Conservation (phyloP, 2,113 vertebrate genomes). For the Petaurus breviceps region DNA sequence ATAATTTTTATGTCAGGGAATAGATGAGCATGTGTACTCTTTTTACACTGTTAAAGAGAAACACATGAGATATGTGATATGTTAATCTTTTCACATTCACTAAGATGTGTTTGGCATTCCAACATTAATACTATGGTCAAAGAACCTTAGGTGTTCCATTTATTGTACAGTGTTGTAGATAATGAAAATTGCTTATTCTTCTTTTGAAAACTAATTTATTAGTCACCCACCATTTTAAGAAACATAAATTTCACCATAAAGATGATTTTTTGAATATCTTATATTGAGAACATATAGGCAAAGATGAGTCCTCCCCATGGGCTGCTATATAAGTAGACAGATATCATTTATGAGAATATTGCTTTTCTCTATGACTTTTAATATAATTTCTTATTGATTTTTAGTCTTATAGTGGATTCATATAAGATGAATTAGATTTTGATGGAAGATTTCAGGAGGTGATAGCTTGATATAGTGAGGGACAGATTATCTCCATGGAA, state of each 20-base stretch:
- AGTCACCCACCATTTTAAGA: background rate
- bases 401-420: background rate
- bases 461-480: too few relatives aligned
- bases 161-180: background rate
- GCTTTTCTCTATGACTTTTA: background rate
- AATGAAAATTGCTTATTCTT: background rate
- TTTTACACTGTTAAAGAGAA: conserved; percentile 1
- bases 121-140: background rate
- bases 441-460: background rate
- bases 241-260: background rate
- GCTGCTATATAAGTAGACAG: background rate
- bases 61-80: background rate
- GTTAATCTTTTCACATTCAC: background rate
- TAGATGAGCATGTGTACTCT: background rate
- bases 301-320: background rate
- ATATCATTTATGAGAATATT: background rate
- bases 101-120: conserved; percentile 2
- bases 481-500: too few relatives aligned
- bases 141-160: background rate
- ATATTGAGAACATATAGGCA: background rate
- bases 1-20: background rate
- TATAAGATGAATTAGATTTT: background rate
- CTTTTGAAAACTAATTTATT: conserved; percentile 12
- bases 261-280: background rate
- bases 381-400: background rate